A percentile compares a stretch with the other conserved stretches of the same genome.
Conservation (phyloP, 2,797 vertebrate species). For the Fistularia commersonii region DNA sequence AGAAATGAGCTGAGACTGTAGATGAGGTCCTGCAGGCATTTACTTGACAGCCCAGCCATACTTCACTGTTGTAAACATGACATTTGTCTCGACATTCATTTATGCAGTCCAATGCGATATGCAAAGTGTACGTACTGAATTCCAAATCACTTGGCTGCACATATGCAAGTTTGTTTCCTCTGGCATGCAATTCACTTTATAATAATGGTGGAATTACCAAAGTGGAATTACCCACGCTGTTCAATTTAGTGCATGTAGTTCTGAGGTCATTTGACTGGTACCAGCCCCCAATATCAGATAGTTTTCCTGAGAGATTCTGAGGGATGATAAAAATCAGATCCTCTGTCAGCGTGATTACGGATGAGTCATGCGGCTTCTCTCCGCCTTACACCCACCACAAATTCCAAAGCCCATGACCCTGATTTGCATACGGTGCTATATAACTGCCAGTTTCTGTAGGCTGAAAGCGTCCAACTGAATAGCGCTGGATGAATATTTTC, state of each 20-base stretch:
- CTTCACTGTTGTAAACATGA: constrained; percentile 24
- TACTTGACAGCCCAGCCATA: constrained; percentile 14
- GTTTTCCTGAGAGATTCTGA: background rate
- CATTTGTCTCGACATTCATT: constrained; percentile 29
- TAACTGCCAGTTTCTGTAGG: constrained; percentile 12
- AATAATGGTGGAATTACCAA: constrained; percentile 21
- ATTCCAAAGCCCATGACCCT: constrained; percentile 14
- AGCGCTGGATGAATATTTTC: constrained; percentile 2
- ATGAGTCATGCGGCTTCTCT: constrained; percentile 23
- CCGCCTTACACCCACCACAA: constrained; percentile 12
- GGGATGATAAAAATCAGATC: constrained; percentile 14
- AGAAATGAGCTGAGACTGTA: constrained; percentile 11
- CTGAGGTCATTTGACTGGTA: constrained; percentile 11
- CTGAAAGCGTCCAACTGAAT: constrained; percentile 5
- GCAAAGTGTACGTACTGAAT: constrained; percentile 8
- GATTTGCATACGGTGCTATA: constrained; percentile 14
- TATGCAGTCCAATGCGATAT: constrained; percentile 10
- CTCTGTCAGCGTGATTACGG: constrained; percentile 17
- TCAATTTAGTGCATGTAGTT: constrained; percentile 1
- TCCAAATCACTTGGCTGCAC: constrained; percentile 5
- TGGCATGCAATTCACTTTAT: constrained; percentile 6
- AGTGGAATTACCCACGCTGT: constrained; percentile 11
- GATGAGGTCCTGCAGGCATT: constrained; percentile 20
- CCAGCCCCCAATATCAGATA: constrained; percentile 1
- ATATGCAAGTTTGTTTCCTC: constrained; percentile 7